Evolutionary conservation across 2,797 vertebrate species (phyloP), one percentile per base, ranked within the genome.

Genomic region (Acipenser oxyrinchus): DNA sequence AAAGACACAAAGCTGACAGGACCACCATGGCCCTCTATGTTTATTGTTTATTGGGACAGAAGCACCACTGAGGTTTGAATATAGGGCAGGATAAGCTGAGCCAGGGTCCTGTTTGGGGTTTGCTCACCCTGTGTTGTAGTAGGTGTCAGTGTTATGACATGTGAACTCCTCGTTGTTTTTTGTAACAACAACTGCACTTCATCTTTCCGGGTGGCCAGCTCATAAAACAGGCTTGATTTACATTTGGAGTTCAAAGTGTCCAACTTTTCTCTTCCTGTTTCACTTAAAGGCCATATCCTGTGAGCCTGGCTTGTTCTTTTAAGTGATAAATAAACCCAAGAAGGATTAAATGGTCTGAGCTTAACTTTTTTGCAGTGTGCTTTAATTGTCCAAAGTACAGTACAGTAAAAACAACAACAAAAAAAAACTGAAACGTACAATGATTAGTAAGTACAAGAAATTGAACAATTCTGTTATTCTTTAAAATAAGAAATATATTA

Each of bases 111-210:
- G 61, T 73, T 67, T 62, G 48, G 77, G 51, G 70, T 82, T 37
- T 37, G 65, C 82, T 75, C 78, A 81, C 83, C 77, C 76, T 72
- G 85, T 84, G 72, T 68, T 83, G 73, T 73, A 83, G 78, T 63
- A 82, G 86, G 79, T 91, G 87, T 94, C 92, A 88, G 84, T 91
- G 84, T 90, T 93, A 88, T 89, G 91, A 89, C 93, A 93, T 92
- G 89, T 93, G 92, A 83, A 81, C 79, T 76, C 81, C 88, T 89
- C 87, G 82, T 87, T 95, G 93, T 95, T 95, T 89, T 91, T 90
- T 93, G 86, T 96, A 89, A 94, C 91, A 97, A 94, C 91, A 94
- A 85, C 81, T 84, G 83, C 85, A 88, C 86, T 89, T 90, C 87
- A 83, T 89, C 91, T 89, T 82, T 88, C 88, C 73, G 86, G 94